Evolutionary conservation across 2,113 vertebrate genomes (phyloP), one percentile per base, ranked within the genome.

Genomic region (Toxostoma redivivum): DNA sequence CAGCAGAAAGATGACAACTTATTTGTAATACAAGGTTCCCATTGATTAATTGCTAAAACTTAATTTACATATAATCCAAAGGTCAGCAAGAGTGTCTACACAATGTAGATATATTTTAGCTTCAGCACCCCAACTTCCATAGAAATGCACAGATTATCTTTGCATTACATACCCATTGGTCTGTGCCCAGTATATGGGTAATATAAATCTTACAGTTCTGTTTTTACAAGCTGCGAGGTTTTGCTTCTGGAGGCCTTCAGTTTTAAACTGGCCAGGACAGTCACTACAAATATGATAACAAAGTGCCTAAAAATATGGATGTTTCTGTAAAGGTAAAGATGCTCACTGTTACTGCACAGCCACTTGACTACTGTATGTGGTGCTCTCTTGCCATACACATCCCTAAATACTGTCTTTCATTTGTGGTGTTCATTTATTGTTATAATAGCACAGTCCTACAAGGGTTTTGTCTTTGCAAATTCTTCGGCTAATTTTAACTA

Each of bases 281-380:
- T 67, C 25, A 33, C 38, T 56, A 51, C 37, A 86, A 83, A 53
- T 19, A 40, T 30, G n/a, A 73, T 3, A 88, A 79, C 67, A 42
- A 96, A 95, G 92, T 95, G 85, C 90, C 92, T 96, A 67, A 79
- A 94, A 89, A 48, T 45, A 82, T 61, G 69, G 44, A 71, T 70
- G 31, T 78, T 72, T 83, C 64, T 61, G 42, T 65, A 53, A 56
- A 71, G 22, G 62, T 67, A 9, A 79, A 83, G 60, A 56, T 70
- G 66, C 44, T 92, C 38, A 37, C 45, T 66, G 40, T 67, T 71
- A 51, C 10, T 92, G 47, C 67, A 62, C 54, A 81, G 66, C 65
- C 50, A 19, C 35, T 87, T 66, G 65, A 53, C 67, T 90, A 4
- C 54, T 86, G 13, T 76, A 40, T 27, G 37, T 83, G 90, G 48